A percentile compares a stretch with the other conserved stretches of the same genome.
These are phyloP conservation scores for Odocoileus virginianus DNA, from an alignment of 2,113 vertebrate species.

Conservation along the genomic window DNA sequence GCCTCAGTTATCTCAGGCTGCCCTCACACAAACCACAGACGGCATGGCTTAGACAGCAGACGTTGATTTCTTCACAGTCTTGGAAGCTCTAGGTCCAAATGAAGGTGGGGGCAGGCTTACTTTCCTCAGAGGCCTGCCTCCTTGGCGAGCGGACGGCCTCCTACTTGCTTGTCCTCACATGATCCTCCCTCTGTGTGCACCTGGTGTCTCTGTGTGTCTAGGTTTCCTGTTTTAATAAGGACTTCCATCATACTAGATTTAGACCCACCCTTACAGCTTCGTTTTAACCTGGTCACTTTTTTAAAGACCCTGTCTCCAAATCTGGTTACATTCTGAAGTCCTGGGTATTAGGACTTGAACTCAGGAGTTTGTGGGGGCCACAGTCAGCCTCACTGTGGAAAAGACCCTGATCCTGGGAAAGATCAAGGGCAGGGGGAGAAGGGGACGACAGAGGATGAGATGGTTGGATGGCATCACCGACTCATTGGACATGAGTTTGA, in stretches of 20 bases:
- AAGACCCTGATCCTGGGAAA: neutral
- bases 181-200: fast-evolving
- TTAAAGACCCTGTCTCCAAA: neutral
- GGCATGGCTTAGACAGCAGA: neutral
- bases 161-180: fast-evolving
- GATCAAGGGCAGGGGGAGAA: neutral
- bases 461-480: neutral
- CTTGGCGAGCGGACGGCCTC: fast-evolving
- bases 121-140: neutral
- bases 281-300: neutral
- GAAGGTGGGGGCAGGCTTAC: neutral
- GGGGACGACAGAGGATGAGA: neutral
- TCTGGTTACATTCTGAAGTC: neutral
- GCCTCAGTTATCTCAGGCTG: neutral
- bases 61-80: neutral
- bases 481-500: neutral
- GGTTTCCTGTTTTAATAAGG: neutral
- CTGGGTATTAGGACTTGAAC: neutral
- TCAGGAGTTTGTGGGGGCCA: neutral
- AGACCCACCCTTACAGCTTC: neutral
- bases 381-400: neutral
- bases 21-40: neutral
- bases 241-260: neutral
- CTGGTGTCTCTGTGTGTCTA: neutral
- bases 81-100: neutral